phyloP scores from a whole-genome alignment of 1,140 invertebrate species.

The Leptopilina clavipes region DNA sequence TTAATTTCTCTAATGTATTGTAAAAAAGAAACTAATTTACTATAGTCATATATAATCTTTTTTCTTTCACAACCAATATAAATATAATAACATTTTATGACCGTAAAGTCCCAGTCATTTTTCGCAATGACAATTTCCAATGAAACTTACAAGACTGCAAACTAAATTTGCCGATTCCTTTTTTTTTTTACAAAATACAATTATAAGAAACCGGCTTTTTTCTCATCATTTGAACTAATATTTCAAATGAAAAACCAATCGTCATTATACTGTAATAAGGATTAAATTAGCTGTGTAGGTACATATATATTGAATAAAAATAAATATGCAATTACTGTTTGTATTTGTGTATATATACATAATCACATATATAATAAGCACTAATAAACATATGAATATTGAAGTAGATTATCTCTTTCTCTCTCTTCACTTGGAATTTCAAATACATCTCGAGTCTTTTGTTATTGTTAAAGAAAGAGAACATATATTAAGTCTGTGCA shows the following conservation, averaged over 20 bases:
- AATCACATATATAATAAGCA: too few species aligned
- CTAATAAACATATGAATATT: neutral
- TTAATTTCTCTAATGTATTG: neutral
- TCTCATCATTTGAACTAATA: slow-evolving; percentile 23
- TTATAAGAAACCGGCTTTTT: slow-evolving; percentile 12
- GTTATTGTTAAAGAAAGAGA: neutral
- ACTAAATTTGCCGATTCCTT: neutral
- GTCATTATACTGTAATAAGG: neutral
- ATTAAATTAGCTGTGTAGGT: neutral
- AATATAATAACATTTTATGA: slow-evolving; percentile 3
- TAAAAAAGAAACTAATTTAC: neutral
- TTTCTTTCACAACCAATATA: neutral
- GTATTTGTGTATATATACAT: too few species aligned
- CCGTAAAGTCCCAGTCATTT: slow-evolving; percentile 7
- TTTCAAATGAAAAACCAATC: slow-evolving; percentile 3
- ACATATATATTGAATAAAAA: neutral
- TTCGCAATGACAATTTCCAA: slow-evolving; percentile 3
- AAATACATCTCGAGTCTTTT: neutral
- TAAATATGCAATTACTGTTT: slow-evolving; percentile 17
- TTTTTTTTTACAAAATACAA: neutral
- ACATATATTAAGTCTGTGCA: neutral
- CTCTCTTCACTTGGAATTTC: neutral
- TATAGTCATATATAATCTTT: neutral
- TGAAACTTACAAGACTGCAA: neutral
- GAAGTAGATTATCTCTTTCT: neutral